Evolutionary conservation across 2,797 vertebrate genomes (phyloP).

Genomic region (Paramormyrops hopkinsi): DNA sequence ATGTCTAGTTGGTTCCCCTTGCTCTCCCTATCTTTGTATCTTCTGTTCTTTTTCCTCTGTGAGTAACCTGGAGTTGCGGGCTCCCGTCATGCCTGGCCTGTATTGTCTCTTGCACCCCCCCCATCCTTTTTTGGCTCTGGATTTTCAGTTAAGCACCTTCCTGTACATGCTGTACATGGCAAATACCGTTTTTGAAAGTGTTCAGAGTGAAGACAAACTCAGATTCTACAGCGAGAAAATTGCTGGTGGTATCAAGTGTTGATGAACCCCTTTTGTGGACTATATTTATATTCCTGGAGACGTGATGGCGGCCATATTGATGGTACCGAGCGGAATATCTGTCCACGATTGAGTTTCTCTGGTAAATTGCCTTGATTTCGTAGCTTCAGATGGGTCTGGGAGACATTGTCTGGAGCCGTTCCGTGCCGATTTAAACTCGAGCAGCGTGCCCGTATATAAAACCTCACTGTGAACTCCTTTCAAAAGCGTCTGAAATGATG

Average conservation of each 20-base stretch:
- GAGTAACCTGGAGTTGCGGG: conserved; percentile 76
- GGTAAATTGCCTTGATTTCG: neutral
- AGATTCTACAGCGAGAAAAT: neutral
- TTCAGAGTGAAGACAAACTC: conserved; percentile 34
- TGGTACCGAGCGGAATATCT: neutral
- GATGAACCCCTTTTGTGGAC: neutral
- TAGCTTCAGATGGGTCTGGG: neutral
- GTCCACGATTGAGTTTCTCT: neutral
- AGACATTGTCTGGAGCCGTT: neutral
- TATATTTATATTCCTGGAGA: neutral
- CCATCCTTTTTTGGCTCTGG: conserved; percentile 40
- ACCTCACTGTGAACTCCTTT: conserved; percentile 48
- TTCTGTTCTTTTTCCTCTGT: conserved; percentile 88
- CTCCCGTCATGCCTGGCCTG: conserved; percentile 59
- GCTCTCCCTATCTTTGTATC: conserved; percentile 92
- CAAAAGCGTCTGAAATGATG: conserved; percentile 43
- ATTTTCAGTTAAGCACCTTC: conserved; percentile 35
- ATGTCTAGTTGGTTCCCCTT: conserved; percentile 85
- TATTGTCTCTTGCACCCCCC: conserved; percentile 34
- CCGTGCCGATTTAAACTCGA: neutral
- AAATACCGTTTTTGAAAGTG: conserved; percentile 50
- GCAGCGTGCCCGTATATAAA: conserved; percentile 2
- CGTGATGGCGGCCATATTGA: neutral
- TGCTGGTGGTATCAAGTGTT: neutral
- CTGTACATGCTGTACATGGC: conserved; percentile 15